These are phyloP conservation scores for Invenusta paracnida DNA, from an alignment of 2,888 invertebrate genomes.

Conservation along the genomic window DNA sequence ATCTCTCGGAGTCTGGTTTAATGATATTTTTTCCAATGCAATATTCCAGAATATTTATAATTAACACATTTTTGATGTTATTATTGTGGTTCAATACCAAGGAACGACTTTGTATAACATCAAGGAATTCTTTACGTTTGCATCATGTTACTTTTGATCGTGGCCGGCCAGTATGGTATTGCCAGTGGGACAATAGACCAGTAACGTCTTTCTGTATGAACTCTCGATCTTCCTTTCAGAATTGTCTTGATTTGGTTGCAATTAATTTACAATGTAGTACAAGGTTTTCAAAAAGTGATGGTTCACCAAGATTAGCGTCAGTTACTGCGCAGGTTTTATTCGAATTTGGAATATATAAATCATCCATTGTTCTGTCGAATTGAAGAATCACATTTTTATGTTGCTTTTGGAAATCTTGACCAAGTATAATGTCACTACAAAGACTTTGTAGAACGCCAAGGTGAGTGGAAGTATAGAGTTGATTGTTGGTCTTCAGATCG, in stretches of 20 bases:
- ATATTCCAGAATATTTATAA: neutral
- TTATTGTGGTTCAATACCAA: conserved; percentile 22
- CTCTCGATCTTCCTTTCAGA: neutral
- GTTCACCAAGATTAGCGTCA: conserved; percentile 5
- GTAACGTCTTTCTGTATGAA: neutral
- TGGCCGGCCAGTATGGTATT: neutral
- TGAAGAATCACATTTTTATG: neutral
- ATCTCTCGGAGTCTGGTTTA: neutral
- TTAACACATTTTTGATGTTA: neutral
- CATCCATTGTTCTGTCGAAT: neutral
- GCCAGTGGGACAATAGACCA: neutral
- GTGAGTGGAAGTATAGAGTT: neutral
- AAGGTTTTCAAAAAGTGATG: conserved; percentile 12
- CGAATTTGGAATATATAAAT: neutral
- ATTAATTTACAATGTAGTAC: neutral
- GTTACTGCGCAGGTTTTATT: neutral
- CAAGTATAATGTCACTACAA: conserved; percentile 17
- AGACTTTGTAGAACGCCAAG: neutral
- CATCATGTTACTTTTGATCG: conserved; percentile 5
- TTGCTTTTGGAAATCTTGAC: conserved; percentile 15
- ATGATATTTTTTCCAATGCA: neutral
- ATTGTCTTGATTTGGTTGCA: conserved; percentile 1
- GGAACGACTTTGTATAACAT: neutral
- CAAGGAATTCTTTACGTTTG: neutral
- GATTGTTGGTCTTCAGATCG: neutral